These are phyloP conservation scores for Andrena cerasifolii DNA, from an alignment of 1,140 invertebrate species.

Conservation along the genomic window DNA sequence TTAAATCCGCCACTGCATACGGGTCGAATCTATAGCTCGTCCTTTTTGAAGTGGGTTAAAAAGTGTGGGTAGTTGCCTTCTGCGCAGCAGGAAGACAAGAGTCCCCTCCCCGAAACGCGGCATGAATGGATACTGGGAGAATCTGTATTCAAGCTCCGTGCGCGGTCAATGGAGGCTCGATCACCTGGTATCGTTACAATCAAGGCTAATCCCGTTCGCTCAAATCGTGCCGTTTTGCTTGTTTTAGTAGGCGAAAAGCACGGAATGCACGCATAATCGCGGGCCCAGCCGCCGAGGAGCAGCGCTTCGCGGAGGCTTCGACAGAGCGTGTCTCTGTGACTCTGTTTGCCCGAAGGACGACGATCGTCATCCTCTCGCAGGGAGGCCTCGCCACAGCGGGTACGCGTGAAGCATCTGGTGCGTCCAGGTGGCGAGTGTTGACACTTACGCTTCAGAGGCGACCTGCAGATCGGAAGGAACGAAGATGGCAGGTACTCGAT, in stretches of 20 bases:
- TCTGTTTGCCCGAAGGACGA: too few relatives aligned
- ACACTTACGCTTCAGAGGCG: slow-evolving; percentile 1
- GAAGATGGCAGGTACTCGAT: neutral
- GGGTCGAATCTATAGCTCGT: too few relatives aligned
- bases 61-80: too few relatives aligned
- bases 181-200: slow-evolving; percentile 22
- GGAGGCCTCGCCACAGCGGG: too few relatives aligned
- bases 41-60: too few relatives aligned
- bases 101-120: neutral
- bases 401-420: neutral
- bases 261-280: too few relatives aligned
- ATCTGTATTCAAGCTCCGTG: slow-evolving; percentile 10
- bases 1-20: too few relatives aligned
- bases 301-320: too few relatives aligned
- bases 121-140: neutral
- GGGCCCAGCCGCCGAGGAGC: too few relatives aligned
- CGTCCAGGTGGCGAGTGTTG: neutral
- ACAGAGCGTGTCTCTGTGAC: too few relatives aligned
- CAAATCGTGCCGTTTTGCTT: neutral
- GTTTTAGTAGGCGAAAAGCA: neutral
- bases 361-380: neutral
- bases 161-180: slow-evolving; percentile 6
- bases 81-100: neutral
- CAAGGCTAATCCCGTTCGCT: slow-evolving; percentile 42
- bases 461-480: neutral